Evolutionary conservation across 1,140 invertebrate genomes (phyloP).

Genomic region (Neuroterus valhalla): DNA sequence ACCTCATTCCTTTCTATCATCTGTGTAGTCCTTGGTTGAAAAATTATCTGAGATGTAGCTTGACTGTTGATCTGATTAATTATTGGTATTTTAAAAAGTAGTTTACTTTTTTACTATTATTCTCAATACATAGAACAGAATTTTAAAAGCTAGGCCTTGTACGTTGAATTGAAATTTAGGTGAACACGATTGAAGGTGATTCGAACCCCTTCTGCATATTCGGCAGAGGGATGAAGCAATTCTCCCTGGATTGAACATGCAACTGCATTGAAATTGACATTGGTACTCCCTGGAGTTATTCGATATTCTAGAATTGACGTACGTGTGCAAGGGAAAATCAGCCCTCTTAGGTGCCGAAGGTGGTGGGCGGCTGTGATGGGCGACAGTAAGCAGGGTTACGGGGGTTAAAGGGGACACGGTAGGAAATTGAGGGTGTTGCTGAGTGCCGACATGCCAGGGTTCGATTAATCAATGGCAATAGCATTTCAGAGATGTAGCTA

Average conservation of each 20-base stretch:
- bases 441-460: conserved; percentile 67
- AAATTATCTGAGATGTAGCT: too few relatives aligned
- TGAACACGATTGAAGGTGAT: background rate
- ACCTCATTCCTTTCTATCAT: too few relatives aligned
- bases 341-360: conserved; percentile 52
- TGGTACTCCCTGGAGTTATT: conserved; percentile 49
- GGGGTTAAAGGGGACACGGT: conserved; percentile 50
- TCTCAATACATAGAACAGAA: too few relatives aligned
- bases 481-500: conserved; percentile 59
- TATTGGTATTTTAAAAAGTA: too few relatives aligned
- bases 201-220: conserved; percentile 29
- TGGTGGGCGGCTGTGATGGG: conserved; percentile 57
- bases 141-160: too few relatives aligned
- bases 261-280: background rate
- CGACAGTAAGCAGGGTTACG: conserved; percentile 51
- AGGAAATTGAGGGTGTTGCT: conserved; percentile 70
- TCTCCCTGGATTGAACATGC: conserved; percentile 36
- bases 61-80: too few relatives aligned
- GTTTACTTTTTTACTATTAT: too few relatives aligned
- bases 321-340: conserved; percentile 50
- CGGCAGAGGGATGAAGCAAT: background rate
- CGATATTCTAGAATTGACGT: conserved; percentile 61
- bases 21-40: too few relatives aligned
- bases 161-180: too few relatives aligned
- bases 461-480: conserved; percentile 72